Evolutionary conservation across 2,113 vertebrate species (phyloP), one percentile per base, ranked within the genome.

Genomic region (Cynoglossus semilaevis): DNA sequence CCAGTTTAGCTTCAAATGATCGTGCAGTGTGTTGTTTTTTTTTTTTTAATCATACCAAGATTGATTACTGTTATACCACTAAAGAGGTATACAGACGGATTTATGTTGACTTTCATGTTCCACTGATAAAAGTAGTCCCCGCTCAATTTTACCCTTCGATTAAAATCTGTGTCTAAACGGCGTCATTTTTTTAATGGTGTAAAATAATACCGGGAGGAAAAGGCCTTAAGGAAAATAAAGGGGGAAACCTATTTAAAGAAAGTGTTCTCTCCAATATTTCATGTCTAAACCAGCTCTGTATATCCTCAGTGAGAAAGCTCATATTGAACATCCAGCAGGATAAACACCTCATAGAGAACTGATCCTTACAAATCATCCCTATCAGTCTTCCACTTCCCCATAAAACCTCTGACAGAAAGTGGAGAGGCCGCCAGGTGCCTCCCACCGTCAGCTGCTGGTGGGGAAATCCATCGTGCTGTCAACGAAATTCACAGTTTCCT

Each of bases 321-420:
- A 17, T 41, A 34, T 41, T 14, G 11, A 9, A 16, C 11, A 13
- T 34, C 45, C 42, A 37, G 9, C 22, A 53, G 50, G 50, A 38
- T 45, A 15, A 52, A 37, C 35, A 15, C 51, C 44, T 48, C 5
- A 16, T 7, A 4, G 37, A 19, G n/a, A 41, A 36, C n/a, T 47
- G 37, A 51, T 58, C 36, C 41, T 42, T 4, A 44, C 9, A 51
- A 38, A n/a, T 29, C 14, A 5, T 58, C 41, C 7, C 8, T 45
- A 51, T 58, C 41, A 16, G 48, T 67, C 41, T 51, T 34, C 40
- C 38, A 67, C 4, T 45, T 45, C 54, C 29, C 29, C 15, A 45
- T 11, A 50, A 44, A 51, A 40, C 35, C 38, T 15, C 13, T 19
- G 12, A 49, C 36, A 48, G 51, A 15, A 22, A 64, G 40, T 34